Evolutionary conservation across 1,140 invertebrate species (phyloP).

Genomic region (Metaphire vulgaris): DNA sequence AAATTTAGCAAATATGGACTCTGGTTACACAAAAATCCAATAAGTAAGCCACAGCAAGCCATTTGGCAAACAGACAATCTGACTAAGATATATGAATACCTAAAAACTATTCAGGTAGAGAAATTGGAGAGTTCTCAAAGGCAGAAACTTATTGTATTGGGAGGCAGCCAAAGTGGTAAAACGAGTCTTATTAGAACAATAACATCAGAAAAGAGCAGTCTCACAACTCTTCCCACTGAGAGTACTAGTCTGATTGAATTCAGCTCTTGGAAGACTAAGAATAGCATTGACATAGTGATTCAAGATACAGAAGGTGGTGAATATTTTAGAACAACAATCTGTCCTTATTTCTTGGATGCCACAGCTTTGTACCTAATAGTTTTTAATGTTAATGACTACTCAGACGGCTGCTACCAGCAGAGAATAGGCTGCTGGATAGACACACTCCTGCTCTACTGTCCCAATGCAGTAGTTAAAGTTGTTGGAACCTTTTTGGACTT

Average conservation of each 20-base stretch:
- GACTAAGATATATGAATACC: conserved; percentile 45
- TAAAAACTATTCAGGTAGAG: conserved; percentile 45
- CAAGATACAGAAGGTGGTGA: conserved; percentile 42
- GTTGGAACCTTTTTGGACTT: conserved; percentile 44
- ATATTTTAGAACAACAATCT: conserved; percentile 39
- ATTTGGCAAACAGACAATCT: conserved; percentile 48
- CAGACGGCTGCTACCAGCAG: neutral
- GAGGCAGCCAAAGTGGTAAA: conserved; percentile 44
- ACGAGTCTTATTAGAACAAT: conserved; percentile 37
- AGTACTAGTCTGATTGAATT: conserved; percentile 37
- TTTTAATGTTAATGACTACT: neutral
- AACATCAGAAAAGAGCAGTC: conserved; percentile 7
- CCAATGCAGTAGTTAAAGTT: conserved; percentile 46
- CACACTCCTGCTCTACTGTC: conserved; percentile 37
- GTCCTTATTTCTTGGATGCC: conserved; percentile 42
- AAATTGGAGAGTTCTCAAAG: conserved; percentile 46
- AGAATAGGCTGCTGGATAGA: conserved; percentile 39
- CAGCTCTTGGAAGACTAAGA: conserved; percentile 44
- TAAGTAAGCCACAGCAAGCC: conserved; percentile 45
- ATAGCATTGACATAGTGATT: conserved; percentile 45
- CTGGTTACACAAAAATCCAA: conserved; percentile 50
- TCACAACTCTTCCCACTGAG: conserved; percentile 1
- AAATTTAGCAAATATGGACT: conserved; percentile 45
- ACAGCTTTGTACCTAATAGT: conserved; percentile 44
- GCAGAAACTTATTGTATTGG: conserved; percentile 47